Evolutionary conservation across 2,113 vertebrate species (phyloP).

Genomic region (Macquaria australasica): DNA sequence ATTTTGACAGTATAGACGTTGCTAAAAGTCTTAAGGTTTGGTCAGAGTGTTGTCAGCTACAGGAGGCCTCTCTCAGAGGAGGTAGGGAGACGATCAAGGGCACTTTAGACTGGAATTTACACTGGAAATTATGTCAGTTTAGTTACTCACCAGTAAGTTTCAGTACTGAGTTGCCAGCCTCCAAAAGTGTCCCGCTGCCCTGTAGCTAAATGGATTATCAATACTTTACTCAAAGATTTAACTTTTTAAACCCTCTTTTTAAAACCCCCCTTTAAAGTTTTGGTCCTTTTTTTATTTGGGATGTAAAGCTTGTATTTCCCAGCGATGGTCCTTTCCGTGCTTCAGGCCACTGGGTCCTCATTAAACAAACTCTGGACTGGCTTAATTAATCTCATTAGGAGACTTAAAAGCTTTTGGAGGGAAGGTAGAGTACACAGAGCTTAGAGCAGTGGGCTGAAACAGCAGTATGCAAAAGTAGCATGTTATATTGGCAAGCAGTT

Average conservation of each 20-base stretch:
- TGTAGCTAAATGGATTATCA: conserved; percentile 41
- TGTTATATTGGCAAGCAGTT: conserved; percentile 35
- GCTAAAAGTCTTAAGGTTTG: background rate
- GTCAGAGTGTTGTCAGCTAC: conserved; percentile 1
- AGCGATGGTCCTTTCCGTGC: conserved; percentile 52
- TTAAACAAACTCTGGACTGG: conserved; percentile 73
- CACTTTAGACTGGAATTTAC: background rate
- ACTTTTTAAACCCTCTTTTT: conserved; percentile 44
- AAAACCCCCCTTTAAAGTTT: conserved; percentile 19
- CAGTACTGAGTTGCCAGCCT: background rate
- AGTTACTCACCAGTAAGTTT: background rate
- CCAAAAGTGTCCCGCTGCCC: conserved; percentile 1
- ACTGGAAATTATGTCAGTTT: background rate
- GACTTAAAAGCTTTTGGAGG: conserved; percentile 69
- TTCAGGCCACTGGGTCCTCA: conserved; percentile 66
- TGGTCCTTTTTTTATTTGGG: conserved; percentile 38
- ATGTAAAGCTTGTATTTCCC: conserved; percentile 44
- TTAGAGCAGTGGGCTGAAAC: conserved; percentile 35
- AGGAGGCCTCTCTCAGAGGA: background rate
- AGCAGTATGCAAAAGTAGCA: conserved; percentile 12
- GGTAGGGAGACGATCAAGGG: background rate
- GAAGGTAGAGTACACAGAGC: conserved; percentile 52
- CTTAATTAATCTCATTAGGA: conserved; percentile 81
- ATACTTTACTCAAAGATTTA: conserved; percentile 42
- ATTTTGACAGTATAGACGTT: background rate